Conservation (phyloP, 2,797 vertebrate genomes). For the Triplophysa yarkandensis region DNA sequence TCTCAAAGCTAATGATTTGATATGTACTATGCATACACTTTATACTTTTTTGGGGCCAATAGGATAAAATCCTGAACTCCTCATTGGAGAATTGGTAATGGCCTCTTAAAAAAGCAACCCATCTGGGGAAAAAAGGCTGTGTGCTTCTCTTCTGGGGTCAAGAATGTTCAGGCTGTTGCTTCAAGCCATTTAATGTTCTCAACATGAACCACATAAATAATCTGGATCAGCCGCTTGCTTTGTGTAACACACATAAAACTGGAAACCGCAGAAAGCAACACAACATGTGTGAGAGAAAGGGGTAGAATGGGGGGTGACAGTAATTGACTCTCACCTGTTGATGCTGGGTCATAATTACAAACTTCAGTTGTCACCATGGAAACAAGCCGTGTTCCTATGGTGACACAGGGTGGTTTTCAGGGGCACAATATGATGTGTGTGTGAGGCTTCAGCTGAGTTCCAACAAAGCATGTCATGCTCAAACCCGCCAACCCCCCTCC, state of each 20-base stretch:
- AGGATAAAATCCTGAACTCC: not conserved
- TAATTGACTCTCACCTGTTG: slow-evolving; percentile 51
- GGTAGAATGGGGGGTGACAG: slow-evolving; percentile 24
- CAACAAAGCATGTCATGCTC: slow-evolving; percentile 6
- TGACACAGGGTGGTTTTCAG: slow-evolving; percentile 34
- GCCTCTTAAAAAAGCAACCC: not conserved
- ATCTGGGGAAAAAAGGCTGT: not conserved
- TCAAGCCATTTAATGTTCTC: slow-evolving; percentile 8
- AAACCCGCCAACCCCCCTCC: not conserved
- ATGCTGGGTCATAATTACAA: slow-evolving; percentile 52
- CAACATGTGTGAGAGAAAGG: not conserved
- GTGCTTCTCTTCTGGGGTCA: not conserved
- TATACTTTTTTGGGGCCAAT: no score
- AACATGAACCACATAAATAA: not conserved
- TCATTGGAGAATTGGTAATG: not conserved
- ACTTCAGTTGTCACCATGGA: slow-evolving; percentile 51
- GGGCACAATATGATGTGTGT: slow-evolving; percentile 20
- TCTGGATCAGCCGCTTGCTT: not conserved
- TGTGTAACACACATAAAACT: slow-evolving; percentile 21
- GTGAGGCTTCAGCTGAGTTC: slow-evolving; percentile 20
- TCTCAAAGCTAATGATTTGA: not conserved
- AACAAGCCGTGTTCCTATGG: slow-evolving; percentile 48
- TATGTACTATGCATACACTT: no score
- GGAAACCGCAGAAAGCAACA: slow-evolving; percentile 11
- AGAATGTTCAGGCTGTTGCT: slow-evolving; percentile 4